These are phyloP conservation scores for Plagodis dolabraria DNA, from an alignment of 2,888 invertebrate genomes.

Conservation along the genomic window DNA sequence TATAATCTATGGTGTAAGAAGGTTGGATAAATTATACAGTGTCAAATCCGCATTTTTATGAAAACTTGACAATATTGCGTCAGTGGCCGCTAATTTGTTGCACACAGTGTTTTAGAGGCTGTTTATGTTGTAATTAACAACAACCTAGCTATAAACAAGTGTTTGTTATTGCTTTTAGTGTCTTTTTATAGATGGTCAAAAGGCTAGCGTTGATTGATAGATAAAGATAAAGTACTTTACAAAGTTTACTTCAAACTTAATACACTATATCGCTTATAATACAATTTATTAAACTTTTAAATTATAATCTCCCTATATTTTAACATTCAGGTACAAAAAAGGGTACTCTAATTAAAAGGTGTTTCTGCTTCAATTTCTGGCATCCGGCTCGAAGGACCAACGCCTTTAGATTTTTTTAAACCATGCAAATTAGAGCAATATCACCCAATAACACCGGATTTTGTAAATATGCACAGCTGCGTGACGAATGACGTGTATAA, in stretches of 20 bases:
- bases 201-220: constrained; percentile 20
- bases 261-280: no score
- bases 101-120: constrained; percentile 9
- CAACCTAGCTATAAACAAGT: constrained; percentile 18
- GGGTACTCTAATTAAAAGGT: no score
- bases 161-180: constrained; percentile 23
- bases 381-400: no score
- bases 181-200: constrained; percentile 27
- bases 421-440: no score
- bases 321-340: no score
- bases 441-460: neutral
- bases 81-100: constrained; percentile 19
- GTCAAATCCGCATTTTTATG: constrained; percentile 21
- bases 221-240: neutral
- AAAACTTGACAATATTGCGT: constrained; percentile 9
- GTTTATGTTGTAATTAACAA: constrained; percentile 26
- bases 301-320: no score
- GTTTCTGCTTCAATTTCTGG: no score
- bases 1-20: constrained; percentile 5
- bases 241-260: neutral
- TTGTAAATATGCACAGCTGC: neutral
- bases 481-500: neutral
- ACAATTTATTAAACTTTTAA: no score
- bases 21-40: constrained; percentile 5
- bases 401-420: no score